phyloP scores from a whole-genome alignment of 1,140 invertebrate species.

The Heliconius eleuchia region DNA sequence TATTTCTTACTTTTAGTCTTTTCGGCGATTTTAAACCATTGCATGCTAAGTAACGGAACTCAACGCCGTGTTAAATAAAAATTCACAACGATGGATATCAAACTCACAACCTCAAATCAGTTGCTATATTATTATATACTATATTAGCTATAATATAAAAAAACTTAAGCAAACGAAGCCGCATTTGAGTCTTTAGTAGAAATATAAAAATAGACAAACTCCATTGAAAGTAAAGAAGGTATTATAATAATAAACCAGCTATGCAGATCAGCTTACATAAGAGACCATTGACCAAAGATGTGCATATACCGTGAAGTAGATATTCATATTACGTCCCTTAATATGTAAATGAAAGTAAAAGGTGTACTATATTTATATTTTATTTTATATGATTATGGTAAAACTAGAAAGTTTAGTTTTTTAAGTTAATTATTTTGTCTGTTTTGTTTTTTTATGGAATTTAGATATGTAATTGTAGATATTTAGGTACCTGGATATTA shows the following conservation, averaged over 20 bases:
- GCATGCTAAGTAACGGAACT: no score
- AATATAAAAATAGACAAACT: neutral
- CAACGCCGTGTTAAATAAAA: no score
- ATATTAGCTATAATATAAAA: neutral
- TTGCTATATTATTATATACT: no score
- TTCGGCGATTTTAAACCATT: no score
- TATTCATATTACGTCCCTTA: conserved; percentile 3
- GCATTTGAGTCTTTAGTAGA: neutral
- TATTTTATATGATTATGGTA: neutral
- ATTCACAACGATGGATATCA: no score
- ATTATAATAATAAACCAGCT: neutral
- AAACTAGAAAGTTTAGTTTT: neutral
- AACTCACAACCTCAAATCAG: no score
- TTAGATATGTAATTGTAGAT: no score
- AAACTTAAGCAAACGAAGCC: neutral
- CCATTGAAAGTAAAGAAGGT: neutral
- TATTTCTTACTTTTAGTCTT: no score
- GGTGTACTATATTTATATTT: neutral
- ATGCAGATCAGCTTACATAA: conserved; percentile 8
- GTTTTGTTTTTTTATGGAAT: no score
- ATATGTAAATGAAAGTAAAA: conserved; percentile 13
- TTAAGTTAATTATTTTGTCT: no score
- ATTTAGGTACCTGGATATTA: no score
- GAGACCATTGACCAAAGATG: conserved; percentile 12
- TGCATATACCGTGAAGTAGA: neutral